A percentile compares a stretch with the other conserved stretches of the same genome.
Evolutionary conservation across 30 jellyfish, hydroid and myxozoan genomes (phyloP).

Genomic region (Mastigias papua): DNA sequence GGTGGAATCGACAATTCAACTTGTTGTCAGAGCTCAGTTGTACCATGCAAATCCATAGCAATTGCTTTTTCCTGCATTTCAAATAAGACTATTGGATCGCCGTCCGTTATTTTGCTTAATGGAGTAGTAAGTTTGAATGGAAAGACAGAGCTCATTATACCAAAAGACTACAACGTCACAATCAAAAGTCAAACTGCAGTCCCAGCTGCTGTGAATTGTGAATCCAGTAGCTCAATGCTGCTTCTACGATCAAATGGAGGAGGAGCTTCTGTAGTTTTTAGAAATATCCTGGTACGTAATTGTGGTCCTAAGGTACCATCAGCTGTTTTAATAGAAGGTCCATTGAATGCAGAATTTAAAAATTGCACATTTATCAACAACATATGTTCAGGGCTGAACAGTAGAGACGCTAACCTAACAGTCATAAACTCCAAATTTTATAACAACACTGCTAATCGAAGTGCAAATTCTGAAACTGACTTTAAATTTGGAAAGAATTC

Average conservation of each 20-base stretch:
- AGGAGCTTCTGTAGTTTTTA: background rate
- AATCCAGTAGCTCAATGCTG: slow-evolving; percentile 9
- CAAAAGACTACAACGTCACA: background rate
- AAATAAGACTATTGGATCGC: background rate
- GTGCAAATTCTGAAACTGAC: slow-evolving; percentile 23
- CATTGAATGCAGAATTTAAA: slow-evolving; percentile 26
- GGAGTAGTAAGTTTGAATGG: slow-evolving; percentile 6
- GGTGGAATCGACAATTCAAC: background rate
- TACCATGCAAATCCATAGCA: background rate
- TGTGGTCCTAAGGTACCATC: slow-evolving; percentile 67
- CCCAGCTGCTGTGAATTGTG: background rate
- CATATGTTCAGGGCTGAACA: slow-evolving; percentile 66
- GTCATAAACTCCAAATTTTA: slow-evolving; percentile 13
- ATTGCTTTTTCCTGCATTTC: slow-evolving; percentile 15
- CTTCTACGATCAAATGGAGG: slow-evolving; percentile 11
- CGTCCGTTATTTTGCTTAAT: slow-evolving; percentile 12
- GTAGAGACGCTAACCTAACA: slow-evolving; percentile 30
- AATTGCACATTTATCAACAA: slow-evolving; percentile 51
- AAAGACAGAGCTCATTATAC: background rate
- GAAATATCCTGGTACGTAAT: background rate
- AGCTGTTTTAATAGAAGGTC: slow-evolving; percentile 43
- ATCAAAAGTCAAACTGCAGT: background rate
- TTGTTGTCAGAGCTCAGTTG: background rate
- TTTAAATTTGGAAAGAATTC: slow-evolving; percentile 68
- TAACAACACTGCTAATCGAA: slow-evolving; percentile 53